Conservation (phyloP, 2,113 vertebrate genomes). For the Corythornis madagascariensis region DNA sequence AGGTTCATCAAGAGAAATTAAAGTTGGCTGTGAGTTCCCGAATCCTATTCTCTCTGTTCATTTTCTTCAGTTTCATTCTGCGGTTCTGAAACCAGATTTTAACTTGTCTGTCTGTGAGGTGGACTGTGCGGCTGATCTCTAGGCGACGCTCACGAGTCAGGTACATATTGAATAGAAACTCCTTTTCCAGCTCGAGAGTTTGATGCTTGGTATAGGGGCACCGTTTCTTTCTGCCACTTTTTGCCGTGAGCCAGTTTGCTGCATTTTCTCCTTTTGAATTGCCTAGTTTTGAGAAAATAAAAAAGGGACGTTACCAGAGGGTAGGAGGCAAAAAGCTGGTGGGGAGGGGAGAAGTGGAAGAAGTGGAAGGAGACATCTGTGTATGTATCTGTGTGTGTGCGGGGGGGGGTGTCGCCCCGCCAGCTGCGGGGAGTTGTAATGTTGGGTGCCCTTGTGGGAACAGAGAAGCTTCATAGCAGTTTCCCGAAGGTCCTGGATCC, state of each 20-base stretch:
- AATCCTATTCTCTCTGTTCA: conserved; percentile 98
- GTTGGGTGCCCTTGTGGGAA: background rate
- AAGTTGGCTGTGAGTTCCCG: conserved; percentile 97
- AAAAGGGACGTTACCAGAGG: conserved; percentile 59
- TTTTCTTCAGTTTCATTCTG: conserved; percentile 99
- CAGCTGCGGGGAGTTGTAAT: background rate
- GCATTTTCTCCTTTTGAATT: conserved; percentile 88
- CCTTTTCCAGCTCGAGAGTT: conserved; percentile 99
- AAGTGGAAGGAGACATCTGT: background rate
- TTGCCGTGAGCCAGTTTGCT: conserved; percentile 97
- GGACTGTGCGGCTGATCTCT: conserved; percentile 98
- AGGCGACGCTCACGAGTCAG: conserved; percentile 98
- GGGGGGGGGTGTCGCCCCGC: background rate
- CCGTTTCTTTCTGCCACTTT: conserved; percentile 97
- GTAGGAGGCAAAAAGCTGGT: background rate
- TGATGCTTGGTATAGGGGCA: conserved; percentile 99
- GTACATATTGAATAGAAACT: conserved; percentile 99
- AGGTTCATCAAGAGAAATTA: conserved; percentile 95
- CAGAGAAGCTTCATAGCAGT: background rate
- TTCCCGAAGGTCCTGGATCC: background rate
- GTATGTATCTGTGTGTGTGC: background rate
- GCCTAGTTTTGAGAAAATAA: conserved; percentile 78
- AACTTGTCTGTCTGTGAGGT: conserved; percentile 99
- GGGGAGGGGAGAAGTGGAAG: background rate
- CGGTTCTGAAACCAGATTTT: conserved; percentile 99